A percentile compares a stretch with the other conserved stretches of the same genome.
phyloP scores from a whole-genome alignment of 2,113 vertebrate genomes.

The Zosterops lateralis region DNA sequence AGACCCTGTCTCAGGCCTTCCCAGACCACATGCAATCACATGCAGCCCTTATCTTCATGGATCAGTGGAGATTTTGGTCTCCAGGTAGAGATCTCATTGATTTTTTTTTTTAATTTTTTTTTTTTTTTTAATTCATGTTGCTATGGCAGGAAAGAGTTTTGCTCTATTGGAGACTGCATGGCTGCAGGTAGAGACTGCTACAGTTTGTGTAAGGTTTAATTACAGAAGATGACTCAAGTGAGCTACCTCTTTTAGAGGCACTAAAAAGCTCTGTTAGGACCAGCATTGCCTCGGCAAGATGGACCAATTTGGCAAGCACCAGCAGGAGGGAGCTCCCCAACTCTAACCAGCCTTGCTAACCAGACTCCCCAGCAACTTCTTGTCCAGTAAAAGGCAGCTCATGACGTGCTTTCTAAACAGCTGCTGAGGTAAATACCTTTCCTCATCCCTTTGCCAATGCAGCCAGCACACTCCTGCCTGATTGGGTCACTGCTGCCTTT shows the following conservation, averaged over 20 bases:
- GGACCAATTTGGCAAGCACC: neutral
- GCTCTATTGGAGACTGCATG: neutral
- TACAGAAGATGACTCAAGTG: neutral
- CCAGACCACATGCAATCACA: rapidly evolving
- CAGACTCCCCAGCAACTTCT: neutral
- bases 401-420: neutral
- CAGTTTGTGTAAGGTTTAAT: neutral
- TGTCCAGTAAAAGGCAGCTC: neutral
- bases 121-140: neutral
- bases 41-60: neutral
- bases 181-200: neutral
- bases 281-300: neutral
- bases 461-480: neutral
- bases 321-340: neutral
- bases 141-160: neutral
- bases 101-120: neutral
- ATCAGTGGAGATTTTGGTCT: neutral
- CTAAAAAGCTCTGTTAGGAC: neutral
- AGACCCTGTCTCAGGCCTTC: neutral
- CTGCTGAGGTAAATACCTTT: neutral
- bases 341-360: neutral
- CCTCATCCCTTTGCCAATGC: neutral
- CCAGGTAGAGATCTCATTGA: neutral
- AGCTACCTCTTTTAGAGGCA: neutral
- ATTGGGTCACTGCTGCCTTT: neutral